Evolutionary conservation across 2,113 vertebrate genomes (phyloP).

Genomic region (Eleginops maclovinus): DNA sequence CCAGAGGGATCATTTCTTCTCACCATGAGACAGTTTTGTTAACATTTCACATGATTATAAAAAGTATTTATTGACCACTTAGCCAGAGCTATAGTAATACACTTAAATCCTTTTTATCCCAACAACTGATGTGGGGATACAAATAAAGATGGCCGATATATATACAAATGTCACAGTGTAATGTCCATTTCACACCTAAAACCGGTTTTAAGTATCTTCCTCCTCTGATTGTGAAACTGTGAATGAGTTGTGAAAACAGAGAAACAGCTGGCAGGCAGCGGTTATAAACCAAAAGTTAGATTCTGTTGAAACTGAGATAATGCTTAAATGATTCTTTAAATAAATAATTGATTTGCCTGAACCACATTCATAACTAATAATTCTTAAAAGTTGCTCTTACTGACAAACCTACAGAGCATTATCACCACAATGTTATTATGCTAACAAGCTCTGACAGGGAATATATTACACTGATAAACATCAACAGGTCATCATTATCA

Average conservation of each 20-base stretch:
- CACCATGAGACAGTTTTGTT: conserved; percentile 11
- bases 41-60: conserved; percentile 9
- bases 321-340: neutral
- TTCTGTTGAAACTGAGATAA: neutral
- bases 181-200: neutral
- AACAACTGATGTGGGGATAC: neutral
- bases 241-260: conserved; percentile 16
- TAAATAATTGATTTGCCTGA: no score
- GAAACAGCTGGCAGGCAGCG: conserved; percentile 6
- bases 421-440: no score
- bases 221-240: conserved; percentile 3
- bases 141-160: neutral
- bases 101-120: conserved; percentile 38
- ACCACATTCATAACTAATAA: no score
- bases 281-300: neutral
- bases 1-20: conserved; percentile 21
- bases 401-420: no score
- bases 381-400: no score
- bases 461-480: no score
- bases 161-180: conserved; percentile 17
- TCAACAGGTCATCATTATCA: no score
- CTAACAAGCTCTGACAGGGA: no score
- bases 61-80: conserved; percentile 10
- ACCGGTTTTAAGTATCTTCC: conserved; percentile 1
- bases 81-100: neutral